These are phyloP conservation scores for Suricata suricatta DNA, from an alignment of 2,113 vertebrate genomes.

Conservation along the genomic window DNA sequence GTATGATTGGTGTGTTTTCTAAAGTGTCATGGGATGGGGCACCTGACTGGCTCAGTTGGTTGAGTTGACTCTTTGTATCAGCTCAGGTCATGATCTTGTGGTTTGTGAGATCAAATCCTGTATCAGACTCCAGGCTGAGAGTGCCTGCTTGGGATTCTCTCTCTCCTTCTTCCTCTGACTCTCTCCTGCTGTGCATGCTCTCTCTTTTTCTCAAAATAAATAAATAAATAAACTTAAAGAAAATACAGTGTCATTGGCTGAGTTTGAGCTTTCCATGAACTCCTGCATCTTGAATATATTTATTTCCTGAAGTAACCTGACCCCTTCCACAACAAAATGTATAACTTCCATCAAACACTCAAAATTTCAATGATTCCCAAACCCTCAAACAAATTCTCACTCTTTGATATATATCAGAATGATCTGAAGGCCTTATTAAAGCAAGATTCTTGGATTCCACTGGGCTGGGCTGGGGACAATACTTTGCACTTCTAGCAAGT, in stretches of 20 bases:
- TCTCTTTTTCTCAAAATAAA: too few species aligned
- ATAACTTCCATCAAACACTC: background rate
- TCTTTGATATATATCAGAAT: background rate
- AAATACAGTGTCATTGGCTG: background rate
- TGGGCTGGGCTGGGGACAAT: background rate
- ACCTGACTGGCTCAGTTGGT: too few species aligned
- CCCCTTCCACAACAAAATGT: background rate
- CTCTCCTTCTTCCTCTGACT: too few species aligned
- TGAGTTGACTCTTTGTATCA: too few species aligned
- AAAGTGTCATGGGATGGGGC: background rate
- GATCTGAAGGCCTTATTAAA: background rate
- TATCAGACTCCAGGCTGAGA: too few species aligned
- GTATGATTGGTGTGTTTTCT: background rate
- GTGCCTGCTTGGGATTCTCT: too few species aligned
- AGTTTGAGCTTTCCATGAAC: background rate
- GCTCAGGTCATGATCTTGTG: too few species aligned
- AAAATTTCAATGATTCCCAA: background rate
- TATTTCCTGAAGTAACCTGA: background rate
- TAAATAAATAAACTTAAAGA: too few species aligned
- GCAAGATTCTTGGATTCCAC: fast-evolving
- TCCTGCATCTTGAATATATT: background rate
- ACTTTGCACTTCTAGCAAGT: background rate
- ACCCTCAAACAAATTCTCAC: background rate
- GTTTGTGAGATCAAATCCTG: too few species aligned
- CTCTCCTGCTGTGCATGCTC: too few species aligned